Evolutionary conservation across 2,113 vertebrate genomes (phyloP), one percentile per base, ranked within the genome.

Genomic region (Tyto alba): DNA sequence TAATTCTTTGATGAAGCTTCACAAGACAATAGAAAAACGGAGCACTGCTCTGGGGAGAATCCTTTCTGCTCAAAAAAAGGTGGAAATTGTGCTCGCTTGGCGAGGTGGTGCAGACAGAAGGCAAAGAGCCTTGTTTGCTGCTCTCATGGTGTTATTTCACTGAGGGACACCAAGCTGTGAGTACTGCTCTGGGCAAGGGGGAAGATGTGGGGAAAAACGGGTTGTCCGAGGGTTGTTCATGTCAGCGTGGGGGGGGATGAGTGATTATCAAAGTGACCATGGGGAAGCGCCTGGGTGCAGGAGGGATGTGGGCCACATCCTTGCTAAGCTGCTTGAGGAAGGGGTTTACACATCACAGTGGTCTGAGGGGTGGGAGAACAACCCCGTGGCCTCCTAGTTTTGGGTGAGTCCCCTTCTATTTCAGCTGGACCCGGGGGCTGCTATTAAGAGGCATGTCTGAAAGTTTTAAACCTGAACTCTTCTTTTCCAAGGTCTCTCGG

Each of bases 1-100:
- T 85, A 94, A 94, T 93, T 95, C 91, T 95, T 85, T 72, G 84
- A 75, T 1, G 73, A 89, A 87, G 77, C 77, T 91, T 87, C 87
- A 64, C 29, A 11, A 94, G 91, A 78, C 69, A 87, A 68, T 56
- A 19, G 72, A 25, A 80, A 71, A 87, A 23, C 26, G 2, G n/a
- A 89, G 60, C 52, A 4, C 16, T 59, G 89, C 91, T 91, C 38
- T 74, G 57, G 84, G 80, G 87, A 85, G 68, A 81, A 84, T 55
- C 60, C 38, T 78, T 74, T 80, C 56, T 52, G 57, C 84, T 79
- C 26, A n/a, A n/a, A 48, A 56, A 23, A 48, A 48, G 3, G 16
- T 57, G 38, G 41, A 27, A 84, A 50, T 34, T 0, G 0, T 26
- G 52, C 23, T 88, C 0, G 2, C 50, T 72, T 15, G 52, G 43